Evolutionary conservation across 2,888 invertebrate species (phyloP).

Genomic region (Diachrysia chrysitis): DNA sequence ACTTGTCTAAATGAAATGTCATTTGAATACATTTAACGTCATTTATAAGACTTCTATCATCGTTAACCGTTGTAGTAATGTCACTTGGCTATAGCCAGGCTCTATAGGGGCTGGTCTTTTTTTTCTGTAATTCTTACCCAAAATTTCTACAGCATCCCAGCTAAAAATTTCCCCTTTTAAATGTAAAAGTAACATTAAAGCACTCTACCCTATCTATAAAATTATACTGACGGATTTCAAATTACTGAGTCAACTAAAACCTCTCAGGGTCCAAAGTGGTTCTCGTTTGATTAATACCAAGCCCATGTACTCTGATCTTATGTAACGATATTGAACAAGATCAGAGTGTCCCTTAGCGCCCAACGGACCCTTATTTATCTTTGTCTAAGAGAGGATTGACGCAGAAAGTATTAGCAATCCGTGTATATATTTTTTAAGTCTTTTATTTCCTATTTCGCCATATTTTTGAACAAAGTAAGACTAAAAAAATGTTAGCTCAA

Average conservation of each 20-base stretch:
- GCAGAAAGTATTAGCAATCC: slow-evolving; percentile 13
- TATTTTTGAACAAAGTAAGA: too few relatives aligned
- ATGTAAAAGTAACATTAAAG: neutral
- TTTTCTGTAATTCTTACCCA: too few relatives aligned
- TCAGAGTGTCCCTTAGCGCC: slow-evolving; percentile 25
- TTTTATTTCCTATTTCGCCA: neutral
- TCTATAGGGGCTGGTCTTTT: too few relatives aligned
- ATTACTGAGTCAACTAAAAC: slow-evolving; percentile 18
- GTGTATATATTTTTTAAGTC: neutral
- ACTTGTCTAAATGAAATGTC: too few relatives aligned
- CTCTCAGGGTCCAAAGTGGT: slow-evolving; percentile 7
- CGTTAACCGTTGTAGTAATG: too few relatives aligned
- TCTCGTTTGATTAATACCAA: slow-evolving; percentile 41
- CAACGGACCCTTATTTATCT: slow-evolving; percentile 40
- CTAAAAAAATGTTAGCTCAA: too few relatives aligned
- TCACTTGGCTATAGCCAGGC: too few relatives aligned
- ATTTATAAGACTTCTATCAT: too few relatives aligned
- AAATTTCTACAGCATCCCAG: neutral
- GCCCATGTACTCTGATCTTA: slow-evolving; percentile 28
- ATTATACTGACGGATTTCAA: neutral
- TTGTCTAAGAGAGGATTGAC: slow-evolving; percentile 21
- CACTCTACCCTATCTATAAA: slow-evolving; percentile 6
- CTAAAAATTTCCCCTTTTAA: neutral
- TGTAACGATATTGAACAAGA: slow-evolving; percentile 36
- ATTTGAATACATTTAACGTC: too few relatives aligned